Base-by-base conservation (phyloP, 2,113 vertebrate species). In the Hippopotamus amphibius region DNA sequence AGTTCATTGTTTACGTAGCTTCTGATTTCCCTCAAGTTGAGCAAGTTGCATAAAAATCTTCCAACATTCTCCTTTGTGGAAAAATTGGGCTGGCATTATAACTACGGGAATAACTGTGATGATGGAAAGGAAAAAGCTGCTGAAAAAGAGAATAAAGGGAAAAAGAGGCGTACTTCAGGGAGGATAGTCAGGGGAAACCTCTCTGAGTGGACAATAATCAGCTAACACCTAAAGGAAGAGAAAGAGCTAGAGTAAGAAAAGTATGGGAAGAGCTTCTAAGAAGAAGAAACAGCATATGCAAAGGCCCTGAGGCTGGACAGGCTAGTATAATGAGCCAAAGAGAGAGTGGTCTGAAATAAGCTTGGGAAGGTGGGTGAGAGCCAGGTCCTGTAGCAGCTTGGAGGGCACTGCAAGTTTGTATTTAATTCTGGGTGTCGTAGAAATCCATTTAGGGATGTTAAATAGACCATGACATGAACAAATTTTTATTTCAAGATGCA, bases 21-120 rank as follows among this genome's bases (percentile, higher is more conserved):
- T 93, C 76, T 80, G n/a, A 55, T 88, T 96, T 90, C 13, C 85
- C 55, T 87, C 24, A 82, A 81, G 77, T 68, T 66, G 71, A 80
- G 10, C 5, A 68, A 41, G 3, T 68, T 91, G 30, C 80, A 68
- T 81, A 46, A 83, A 85, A 69, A 50, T 50, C 33, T 88, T 55
- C 26, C 4, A 46, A 0, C 81, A 81, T 26, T 17, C 13, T 90
- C 50, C 43, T 83, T 80, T 85, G 28, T 68, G 68, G 76, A 71
- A 92, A 90, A 92, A 76, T 3, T 55, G 46, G 61, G 17, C 66
- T 95, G 55, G 69, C 65, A 30, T 88, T 82, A 43, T 82, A 37
- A 77, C 59, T 37, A 28, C 41, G 50, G 66, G 63, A 81, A 53
- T 59, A 85, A 76, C 41, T 26, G 0, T 79, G 28, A 69, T 41